A percentile compares a stretch with the other conserved stretches of the same genome.
Evolutionary conservation across 2,888 invertebrate species (phyloP).

Genomic region (Gastracanthus pulcherrimus): DNA sequence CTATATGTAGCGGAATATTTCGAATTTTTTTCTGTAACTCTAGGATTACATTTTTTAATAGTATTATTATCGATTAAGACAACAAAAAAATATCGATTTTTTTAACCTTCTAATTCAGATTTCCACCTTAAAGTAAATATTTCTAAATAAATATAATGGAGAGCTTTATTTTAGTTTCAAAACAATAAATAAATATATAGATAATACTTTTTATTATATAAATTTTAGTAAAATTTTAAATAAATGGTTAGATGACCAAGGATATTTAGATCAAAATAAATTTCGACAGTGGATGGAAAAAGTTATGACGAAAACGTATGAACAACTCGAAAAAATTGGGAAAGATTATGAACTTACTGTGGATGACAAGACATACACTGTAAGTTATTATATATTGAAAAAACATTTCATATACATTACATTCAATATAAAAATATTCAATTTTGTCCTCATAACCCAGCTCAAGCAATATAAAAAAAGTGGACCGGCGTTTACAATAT

Average conservation of each 20-base stretch:
- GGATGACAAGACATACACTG: background rate
- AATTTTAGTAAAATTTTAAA: slow-evolving; percentile 74
- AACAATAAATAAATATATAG: too few relatives aligned
- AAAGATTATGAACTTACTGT: slow-evolving; percentile 25
- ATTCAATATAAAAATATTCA: background rate
- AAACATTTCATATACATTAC: background rate
- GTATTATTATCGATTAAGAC: too few relatives aligned
- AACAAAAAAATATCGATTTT: too few relatives aligned
- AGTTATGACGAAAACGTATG: slow-evolving; percentile 77
- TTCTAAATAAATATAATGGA: too few relatives aligned
- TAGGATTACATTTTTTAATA: too few relatives aligned
- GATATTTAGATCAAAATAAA: slow-evolving; percentile 78
- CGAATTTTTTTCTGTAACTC: too few relatives aligned
- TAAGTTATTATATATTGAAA: background rate
- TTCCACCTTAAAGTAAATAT: too few relatives aligned
- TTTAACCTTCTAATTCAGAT: too few relatives aligned
- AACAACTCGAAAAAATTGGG: slow-evolving; percentile 28
- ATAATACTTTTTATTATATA: too few relatives aligned
- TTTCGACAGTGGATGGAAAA: slow-evolving; percentile 80
- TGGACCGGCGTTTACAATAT: slow-evolving; percentile 81
- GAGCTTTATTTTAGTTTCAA: too few relatives aligned
- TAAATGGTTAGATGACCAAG: slow-evolving; percentile 78
- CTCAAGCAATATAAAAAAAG: slow-evolving; percentile 72
- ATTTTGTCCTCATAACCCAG: background rate
- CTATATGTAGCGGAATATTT: too few relatives aligned